Base-by-base conservation (phyloP, 2,113 vertebrate genomes). In the Heloderma charlesbogerti region DNA sequence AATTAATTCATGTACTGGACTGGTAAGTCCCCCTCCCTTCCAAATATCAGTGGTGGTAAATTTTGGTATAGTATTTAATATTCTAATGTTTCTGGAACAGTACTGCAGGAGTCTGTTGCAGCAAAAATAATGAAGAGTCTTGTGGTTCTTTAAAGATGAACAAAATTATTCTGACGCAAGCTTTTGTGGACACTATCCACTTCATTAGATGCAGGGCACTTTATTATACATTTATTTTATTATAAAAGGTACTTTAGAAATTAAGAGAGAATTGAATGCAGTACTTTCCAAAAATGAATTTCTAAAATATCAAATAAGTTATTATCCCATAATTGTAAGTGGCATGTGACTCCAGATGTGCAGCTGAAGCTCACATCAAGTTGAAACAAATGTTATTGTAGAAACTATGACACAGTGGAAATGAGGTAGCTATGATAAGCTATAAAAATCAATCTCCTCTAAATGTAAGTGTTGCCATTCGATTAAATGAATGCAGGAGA, bases 361-460 rank as follows among this genome's bases (percentile, higher is more conserved):
- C 54, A 80, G 75, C 57, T 67, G 87, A 88, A 48, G 10, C 77
- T 87, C 43, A 25, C 16, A 80, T 88, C 81, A 81, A 40, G 22
- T 4, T 51, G 63, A 69, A 81, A 51, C n/a, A 37, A 34, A 57
- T 92, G 95, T 91, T 60, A 20, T 57, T 93, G 80, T 34, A 72
- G 12, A 54, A 63, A 79, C 20, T 16, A 40, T 88, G 60, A 69
- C 69, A 72, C 34, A 27, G 29, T 69, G 57, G 54, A 75, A 90
- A 84, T 45, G 20, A 84, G 54, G 37, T 31, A 22, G 51, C 8
- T 90, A 60, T 69, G 83, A 90, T 78, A 86, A 67, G 45, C 72
- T 86, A 31, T 74, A 51, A 22, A 89, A 89, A 74, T 40, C 69
- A 81, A 37, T 81, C 79, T 89, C n/a, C 51, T 74, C 37, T 54